Evolutionary conservation across 2,797 vertebrate species (phyloP), one percentile per base, ranked within the genome.

Genomic region (Leptodactylus fallax): DNA sequence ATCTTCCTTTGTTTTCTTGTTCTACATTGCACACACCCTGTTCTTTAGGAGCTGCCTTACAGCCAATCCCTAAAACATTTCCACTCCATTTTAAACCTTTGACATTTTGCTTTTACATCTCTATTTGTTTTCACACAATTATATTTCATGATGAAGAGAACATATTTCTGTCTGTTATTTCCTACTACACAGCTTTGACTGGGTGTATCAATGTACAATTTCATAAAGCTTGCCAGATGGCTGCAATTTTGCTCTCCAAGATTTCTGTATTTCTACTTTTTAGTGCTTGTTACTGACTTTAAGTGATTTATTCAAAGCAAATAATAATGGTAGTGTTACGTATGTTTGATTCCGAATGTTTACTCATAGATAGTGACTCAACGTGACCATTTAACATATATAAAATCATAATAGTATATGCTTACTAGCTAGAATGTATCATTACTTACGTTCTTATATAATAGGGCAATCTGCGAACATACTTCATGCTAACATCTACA

Each of bases 71-170:
- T 85, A 79, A 85, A 25, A 85, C 71, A 79, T 78, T 85, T 67
- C 60, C 58, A 76, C 74, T 63, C 11, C 23, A 9, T 19, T 49
- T 79, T n/a, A 78, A 78, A 77, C 76, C 85, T 79, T 79, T 86
- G 85, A 79, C 85, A 79, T 86, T 67, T 69, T 65, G 8, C 23
- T 86, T 69, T 55, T 25, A 27, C 72, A 76, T 85, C 27, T 65
- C 47, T 55, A 51, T 67, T 86, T 86, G 85, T 79, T 86, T 86
- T 86, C 49, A 56, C 61, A 86, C 55, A 86, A 79, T 79, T 69
- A 69, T 65, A 79, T 79, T 56, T 86, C 76, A 56, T 69, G 47
- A 67, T 79, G 49, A 79, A 49, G 72, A 85, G 72, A 78, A 85
- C 58, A 79, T 85, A 84, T 85, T 79, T 79, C 61, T 79, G 45